These are phyloP conservation scores for Drosophila mauritiana DNA, from an alignment of 1,140 invertebrate species.

Conservation along the genomic window DNA sequence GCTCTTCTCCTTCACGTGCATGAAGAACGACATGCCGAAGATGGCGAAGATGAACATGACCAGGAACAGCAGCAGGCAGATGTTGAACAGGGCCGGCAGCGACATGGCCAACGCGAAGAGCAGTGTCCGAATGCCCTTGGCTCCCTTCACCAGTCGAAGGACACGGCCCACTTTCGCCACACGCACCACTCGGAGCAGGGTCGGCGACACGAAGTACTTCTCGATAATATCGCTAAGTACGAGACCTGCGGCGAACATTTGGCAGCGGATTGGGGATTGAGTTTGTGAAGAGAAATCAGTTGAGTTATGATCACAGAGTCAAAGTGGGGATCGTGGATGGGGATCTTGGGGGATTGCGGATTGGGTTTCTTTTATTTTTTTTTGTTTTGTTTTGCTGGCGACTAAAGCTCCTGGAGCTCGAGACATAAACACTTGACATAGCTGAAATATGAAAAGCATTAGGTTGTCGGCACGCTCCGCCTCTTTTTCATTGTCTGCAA, in stretches of 20 bases:
- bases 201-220: constrained; percentile 99
- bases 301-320: constrained; percentile 18
- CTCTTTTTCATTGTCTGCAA: constrained; percentile 32
- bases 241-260: constrained; percentile 88
- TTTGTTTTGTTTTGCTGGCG: neutral
- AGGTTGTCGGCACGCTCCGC: constrained; percentile 43
- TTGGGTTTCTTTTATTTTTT: neutral
- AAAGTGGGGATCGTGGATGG: neutral
- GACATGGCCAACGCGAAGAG: constrained; percentile 99
- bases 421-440: constrained; percentile 43
- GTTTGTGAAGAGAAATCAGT: constrained; percentile 31
- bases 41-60: constrained; percentile 99
- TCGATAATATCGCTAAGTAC: constrained; percentile 98
- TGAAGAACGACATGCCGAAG: constrained; percentile 99
- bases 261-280: constrained; percentile 12
- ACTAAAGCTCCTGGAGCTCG: constrained; percentile 5
- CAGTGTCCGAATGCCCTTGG: constrained; percentile 98
- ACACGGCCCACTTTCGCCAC: constrained; percentile 99
- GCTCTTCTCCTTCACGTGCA: constrained; percentile 97
- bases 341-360: neutral
- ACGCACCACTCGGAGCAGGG: constrained; percentile 97
- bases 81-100: constrained; percentile 98
- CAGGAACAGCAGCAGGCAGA: constrained; percentile 98
- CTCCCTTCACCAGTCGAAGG: constrained; percentile 97
- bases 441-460: constrained; percentile 78